Evolutionary conservation across 37 sponge, comb jelly and placozoan species (phyloP).

Genomic region (Oscarella lobularis): DNA sequence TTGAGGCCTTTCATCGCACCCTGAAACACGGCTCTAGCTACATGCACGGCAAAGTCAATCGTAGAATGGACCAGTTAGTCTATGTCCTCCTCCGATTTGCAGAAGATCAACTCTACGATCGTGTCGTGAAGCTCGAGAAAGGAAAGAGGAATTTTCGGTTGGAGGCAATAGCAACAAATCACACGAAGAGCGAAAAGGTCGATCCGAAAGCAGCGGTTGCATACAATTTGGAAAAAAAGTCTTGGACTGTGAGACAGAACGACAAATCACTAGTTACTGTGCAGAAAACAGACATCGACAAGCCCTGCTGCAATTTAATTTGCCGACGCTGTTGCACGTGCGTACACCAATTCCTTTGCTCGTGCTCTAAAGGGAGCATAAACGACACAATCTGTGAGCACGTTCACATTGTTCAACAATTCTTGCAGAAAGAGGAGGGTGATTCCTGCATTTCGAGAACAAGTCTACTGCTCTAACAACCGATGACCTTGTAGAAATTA

Average conservation of each 20-base stretch:
- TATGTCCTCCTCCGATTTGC: constrained; percentile 26
- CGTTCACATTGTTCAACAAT: constrained; percentile 21
- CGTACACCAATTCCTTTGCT: constrained; percentile 13
- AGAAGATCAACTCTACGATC: constrained; percentile 37
- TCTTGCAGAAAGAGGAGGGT: too few species aligned
- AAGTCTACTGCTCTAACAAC: too few species aligned
- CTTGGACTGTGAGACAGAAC: too few species aligned
- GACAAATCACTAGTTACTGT: too few species aligned
- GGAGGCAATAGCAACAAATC: too few species aligned
- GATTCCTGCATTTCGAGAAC: too few species aligned
- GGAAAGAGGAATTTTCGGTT: too few species aligned
- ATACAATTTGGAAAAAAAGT: too few species aligned
- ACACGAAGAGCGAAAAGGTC: too few species aligned
- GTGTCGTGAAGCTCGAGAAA: constrained; percentile 23
- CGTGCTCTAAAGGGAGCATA: constrained; percentile 9
- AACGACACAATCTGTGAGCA: constrained; percentile 30
- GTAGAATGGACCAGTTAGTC: constrained; percentile 20
- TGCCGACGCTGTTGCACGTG: constrained; percentile 15
- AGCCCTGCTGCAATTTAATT: constrained; percentile 1
- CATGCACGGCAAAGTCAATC: constrained; percentile 17
- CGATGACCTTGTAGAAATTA: too few species aligned
- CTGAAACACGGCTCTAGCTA: constrained; percentile 35
- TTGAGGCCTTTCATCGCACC: constrained; percentile 42
- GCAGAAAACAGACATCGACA: too few species aligned
- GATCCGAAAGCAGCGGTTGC: too few species aligned